phyloP scores from a whole-genome alignment of 2,113 vertebrate genomes.

The Callorhinus ursinus region DNA sequence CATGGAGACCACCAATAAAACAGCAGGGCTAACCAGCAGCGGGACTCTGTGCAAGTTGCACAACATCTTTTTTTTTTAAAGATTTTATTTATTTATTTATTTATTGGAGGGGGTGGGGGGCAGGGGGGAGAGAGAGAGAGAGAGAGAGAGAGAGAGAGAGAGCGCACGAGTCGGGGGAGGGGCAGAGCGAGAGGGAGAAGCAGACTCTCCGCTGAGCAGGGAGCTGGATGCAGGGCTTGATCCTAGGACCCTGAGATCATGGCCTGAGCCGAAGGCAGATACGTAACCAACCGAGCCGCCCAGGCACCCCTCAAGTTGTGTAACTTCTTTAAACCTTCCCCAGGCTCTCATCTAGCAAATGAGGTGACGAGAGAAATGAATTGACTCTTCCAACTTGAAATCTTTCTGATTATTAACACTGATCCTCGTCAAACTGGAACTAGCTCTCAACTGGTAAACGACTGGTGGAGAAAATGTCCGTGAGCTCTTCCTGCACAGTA shows the following conservation, averaged over 20 bases:
- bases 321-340: neutral
- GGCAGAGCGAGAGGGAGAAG: neutral
- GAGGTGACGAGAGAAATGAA: neutral
- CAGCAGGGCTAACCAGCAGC: neutral
- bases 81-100: neutral
- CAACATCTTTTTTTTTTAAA: neutral
- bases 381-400: neutral
- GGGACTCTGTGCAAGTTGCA: neutral
- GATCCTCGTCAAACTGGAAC: neutral
- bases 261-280: neutral
- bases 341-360: neutral
- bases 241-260: neutral
- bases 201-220: neutral
- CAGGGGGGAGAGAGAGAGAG: neutral
- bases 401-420: neutral
- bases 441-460: neutral
- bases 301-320: neutral
- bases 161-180: neutral
- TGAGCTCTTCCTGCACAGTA: neutral
- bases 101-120: no score
- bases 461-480: neutral
- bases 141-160: neutral
- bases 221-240: no score
- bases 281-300: neutral
- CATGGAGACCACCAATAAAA: neutral